These are phyloP conservation scores for Caenorhabditis japonica DNA, from an alignment of 2,888 invertebrate genomes.

Conservation along the genomic window DNA sequence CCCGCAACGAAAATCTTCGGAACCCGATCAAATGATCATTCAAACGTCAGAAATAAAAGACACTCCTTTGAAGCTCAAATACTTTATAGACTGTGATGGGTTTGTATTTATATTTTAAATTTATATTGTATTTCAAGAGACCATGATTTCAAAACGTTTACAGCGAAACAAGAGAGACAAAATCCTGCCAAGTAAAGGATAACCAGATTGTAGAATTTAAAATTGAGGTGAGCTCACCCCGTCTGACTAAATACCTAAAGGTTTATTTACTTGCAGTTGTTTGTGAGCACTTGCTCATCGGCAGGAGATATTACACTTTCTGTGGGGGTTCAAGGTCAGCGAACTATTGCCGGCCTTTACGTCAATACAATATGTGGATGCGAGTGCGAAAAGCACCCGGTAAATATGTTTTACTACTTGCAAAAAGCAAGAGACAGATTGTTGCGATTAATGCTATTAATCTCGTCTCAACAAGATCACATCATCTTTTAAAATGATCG, in stretches of 20 bases:
- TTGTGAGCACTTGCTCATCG: conserved; percentile 65
- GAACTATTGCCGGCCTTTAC: conserved; percentile 59
- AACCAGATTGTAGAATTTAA: conserved; percentile 51
- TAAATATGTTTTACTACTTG: conserved; percentile 7
- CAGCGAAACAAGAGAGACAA: conserved; percentile 63
- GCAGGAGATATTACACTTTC: conserved; percentile 71
- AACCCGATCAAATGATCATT: conserved; percentile 64
- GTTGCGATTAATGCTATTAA: too few relatives aligned
- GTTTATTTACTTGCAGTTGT: conserved; percentile 44
- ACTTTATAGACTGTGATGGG: conserved; percentile 72
- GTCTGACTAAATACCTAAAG: background rate
- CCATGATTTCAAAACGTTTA: conserved; percentile 2
- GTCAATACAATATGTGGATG: conserved; percentile 75
- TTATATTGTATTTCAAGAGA: background rate
- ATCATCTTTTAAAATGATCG: too few relatives aligned
- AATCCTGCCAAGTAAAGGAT: conserved; percentile 61
- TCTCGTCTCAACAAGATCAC: too few relatives aligned
- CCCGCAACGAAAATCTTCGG: conserved; percentile 8
- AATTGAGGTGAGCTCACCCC: conserved; percentile 43
- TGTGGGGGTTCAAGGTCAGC: conserved; percentile 73
- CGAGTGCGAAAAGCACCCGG: conserved; percentile 74
- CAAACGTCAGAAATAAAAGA: conserved; percentile 69
- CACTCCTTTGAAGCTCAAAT: conserved; percentile 66
- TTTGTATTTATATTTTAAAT: conserved; percentile 29
- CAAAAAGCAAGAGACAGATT: too few relatives aligned